A percentile compares a stretch with the other conserved stretches of the same genome.
Evolutionary conservation across 2,113 vertebrate genomes (phyloP).

Genomic region (Blennius ocellaris): DNA sequence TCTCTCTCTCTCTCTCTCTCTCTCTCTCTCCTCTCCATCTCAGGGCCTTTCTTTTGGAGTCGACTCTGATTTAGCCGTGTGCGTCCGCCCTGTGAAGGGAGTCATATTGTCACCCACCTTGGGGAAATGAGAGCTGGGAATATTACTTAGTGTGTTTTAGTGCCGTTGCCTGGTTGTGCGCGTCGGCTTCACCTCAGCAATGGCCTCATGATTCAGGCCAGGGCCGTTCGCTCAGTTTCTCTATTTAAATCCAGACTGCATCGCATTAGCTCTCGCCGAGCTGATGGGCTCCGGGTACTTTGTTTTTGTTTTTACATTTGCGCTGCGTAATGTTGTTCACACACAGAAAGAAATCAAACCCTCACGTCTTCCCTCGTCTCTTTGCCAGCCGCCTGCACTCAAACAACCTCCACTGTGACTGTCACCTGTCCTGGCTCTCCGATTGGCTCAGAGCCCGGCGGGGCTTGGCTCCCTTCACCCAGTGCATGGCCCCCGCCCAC

Average conservation of each 20-base stretch:
- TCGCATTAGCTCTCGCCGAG: background rate
- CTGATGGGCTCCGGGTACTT: background rate
- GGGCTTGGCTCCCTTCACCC: conserved; percentile 95
- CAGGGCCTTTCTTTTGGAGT: conserved; percentile 18
- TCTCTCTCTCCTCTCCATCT: too few species aligned
- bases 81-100: conserved; percentile 38
- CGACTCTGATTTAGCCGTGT: conserved; percentile 26
- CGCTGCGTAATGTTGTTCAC: too few species aligned
- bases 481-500: conserved; percentile 95
- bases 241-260: conserved; percentile 6
- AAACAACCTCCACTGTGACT: conserved; percentile 97
- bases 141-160: conserved; percentile 28
- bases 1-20: too few species aligned
- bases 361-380: conserved; percentile 8
- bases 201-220: background rate
- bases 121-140: conserved; percentile 50
- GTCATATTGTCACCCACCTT: conserved; percentile 51
- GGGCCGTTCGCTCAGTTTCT: background rate
- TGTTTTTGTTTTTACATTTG: background rate
- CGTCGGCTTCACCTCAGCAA: conserved; percentile 10
- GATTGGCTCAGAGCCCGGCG: conserved; percentile 95
- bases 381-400: conserved; percentile 93
- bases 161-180: conserved; percentile 6
- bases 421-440: conserved; percentile 97
- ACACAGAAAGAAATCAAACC: too few species aligned